Conservation (phyloP, 1,140 invertebrate genomes). For the Zaprionus davidi region DNA sequence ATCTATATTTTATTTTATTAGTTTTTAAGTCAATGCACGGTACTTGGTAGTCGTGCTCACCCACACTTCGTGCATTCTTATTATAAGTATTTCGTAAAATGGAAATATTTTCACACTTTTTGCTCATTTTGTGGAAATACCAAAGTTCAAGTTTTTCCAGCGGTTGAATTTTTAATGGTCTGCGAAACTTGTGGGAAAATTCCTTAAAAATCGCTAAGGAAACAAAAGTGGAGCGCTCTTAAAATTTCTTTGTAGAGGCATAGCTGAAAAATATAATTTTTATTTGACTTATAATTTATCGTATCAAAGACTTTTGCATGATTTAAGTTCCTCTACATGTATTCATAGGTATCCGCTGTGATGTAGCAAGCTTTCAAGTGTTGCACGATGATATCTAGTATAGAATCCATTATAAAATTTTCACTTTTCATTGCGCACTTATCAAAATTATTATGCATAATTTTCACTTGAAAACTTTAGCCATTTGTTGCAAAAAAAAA, state of each 20-base stretch:
- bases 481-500: conserved; percentile 41
- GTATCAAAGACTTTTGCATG: neutral
- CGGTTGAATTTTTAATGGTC: conserved; percentile 43
- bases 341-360: neutral
- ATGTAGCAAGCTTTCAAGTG: conserved; percentile 1
- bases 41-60: neutral
- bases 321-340: neutral
- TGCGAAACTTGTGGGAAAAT: conserved; percentile 3
- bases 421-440: conserved; percentile 35
- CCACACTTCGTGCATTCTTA: neutral
- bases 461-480: conserved; percentile 34
- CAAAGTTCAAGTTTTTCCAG: conserved; percentile 25
- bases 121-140: conserved; percentile 19
- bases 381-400: conserved; percentile 1
- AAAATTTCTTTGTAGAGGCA: neutral
- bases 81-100: conserved; percentile 8
- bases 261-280: no score
- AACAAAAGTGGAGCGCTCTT: conserved; percentile 1
- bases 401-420: conserved; percentile 11
- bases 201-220: neutral
- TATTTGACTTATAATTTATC: no score
- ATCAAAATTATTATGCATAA: conserved; percentile 24
- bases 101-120: conserved; percentile 54
- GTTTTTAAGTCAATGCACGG: no score
- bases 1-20: no score